Base-by-base conservation (phyloP, 2,113 vertebrate genomes). In the Caranx ignobilis region DNA sequence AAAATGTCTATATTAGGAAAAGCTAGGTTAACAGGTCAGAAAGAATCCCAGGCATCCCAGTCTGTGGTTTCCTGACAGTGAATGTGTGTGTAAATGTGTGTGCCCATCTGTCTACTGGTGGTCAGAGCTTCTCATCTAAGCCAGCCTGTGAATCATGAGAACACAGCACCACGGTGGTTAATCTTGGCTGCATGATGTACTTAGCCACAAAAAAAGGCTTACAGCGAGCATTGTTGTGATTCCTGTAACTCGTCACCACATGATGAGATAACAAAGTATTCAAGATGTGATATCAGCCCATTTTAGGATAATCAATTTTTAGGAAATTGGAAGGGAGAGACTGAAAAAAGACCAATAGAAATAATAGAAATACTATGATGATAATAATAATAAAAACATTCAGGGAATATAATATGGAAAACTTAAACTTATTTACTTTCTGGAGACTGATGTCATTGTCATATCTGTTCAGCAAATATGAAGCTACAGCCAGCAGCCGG, bases 1-100 rank as follows among this genome's bases (percentile, higher is more conserved):
- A 71, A 72, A 60, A 77, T 75, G 77, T 19, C 88, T 86, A 79
- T 89, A 88, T 91, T 86, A 84, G 81, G 87, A 76, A 48, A 76
- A 77, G 65, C 35, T 83, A 87, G 76, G 81, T 90, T 77, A 76
- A 73, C 68, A 71, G 71, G 77, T 82, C 82, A 82, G 73, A 69
- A 88, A 60, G 83, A 88, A 91, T 91, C 13, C 74, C 74, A 85
- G 83, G 86, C 79, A 87, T 83, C 26, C 26, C 26, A 26, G 81
- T 72, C 21, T 83, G 85, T 61, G 85, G 88, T 87, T 92, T 92
- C 87, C 83, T 75, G 77, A 80, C 55, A 60, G 32, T 59, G 47
- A 67, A 26, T 57, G 69, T 85, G 71, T 71, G 63, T 67, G 6
- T 26, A 35, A 10, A 8, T 16, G 41, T 12, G 55, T 47, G 71